These are phyloP conservation scores for Istiophorus platypterus DNA, from an alignment of 2,113 vertebrate genomes.

Conservation along the genomic window DNA sequence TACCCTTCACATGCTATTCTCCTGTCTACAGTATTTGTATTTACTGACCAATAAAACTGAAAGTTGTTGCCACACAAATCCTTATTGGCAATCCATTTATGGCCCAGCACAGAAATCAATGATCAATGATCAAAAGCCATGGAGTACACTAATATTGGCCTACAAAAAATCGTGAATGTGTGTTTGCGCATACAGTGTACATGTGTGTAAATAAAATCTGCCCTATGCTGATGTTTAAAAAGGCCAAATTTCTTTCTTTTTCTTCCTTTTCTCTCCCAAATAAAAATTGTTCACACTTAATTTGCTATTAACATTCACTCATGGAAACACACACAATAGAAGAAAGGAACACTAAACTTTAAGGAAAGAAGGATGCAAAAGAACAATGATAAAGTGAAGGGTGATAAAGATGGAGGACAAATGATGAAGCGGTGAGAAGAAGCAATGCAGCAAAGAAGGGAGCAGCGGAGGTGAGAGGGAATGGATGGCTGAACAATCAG, in stretches of 20 bases:
- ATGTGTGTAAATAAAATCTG: slow-evolving; percentile 12
- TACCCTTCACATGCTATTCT: background rate
- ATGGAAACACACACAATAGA: background rate
- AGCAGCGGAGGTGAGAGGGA: slow-evolving; percentile 48
- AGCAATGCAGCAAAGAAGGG: slow-evolving; percentile 8
- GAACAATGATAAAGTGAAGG: background rate
- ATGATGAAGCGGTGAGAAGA: background rate
- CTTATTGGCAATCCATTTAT: slow-evolving; percentile 34
- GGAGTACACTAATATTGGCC: slow-evolving; percentile 10
- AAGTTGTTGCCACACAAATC: background rate
- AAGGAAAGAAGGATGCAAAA: slow-evolving; percentile 7
- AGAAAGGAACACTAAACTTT: background rate
- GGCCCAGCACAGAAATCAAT: slow-evolving; percentile 33
- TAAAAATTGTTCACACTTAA: background rate
- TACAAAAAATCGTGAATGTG: slow-evolving; percentile 7
- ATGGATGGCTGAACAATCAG: slow-evolving; percentile 39
- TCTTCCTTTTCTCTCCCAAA: background rate
- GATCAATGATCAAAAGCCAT: slow-evolving; percentile 33
- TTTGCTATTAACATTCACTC: background rate
- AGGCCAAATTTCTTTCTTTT: background rate
- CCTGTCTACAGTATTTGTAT: slow-evolving; percentile 2
- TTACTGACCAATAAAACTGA: slow-evolving; percentile 29
- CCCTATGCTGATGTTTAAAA: slow-evolving; percentile 23
- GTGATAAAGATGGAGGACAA: slow-evolving; percentile 44
- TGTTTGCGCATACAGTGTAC: background rate